Evolutionary conservation across 1,140 invertebrate species (phyloP), one percentile per base, ranked within the genome.

Genomic region (Hestina assimilis): DNA sequence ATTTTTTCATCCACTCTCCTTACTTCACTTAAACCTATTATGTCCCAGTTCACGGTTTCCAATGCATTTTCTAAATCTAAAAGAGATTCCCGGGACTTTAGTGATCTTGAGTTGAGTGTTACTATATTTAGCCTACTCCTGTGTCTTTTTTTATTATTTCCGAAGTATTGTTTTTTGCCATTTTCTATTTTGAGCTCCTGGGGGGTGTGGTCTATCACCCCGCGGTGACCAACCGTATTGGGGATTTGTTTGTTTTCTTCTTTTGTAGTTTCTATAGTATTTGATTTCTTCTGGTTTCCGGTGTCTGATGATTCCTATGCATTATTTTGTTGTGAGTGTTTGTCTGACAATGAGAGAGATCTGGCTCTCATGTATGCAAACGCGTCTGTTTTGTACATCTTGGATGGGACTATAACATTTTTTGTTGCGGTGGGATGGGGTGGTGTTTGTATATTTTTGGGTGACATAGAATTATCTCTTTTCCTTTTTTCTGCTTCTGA

Each of bases 21-120:
- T 20, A 65, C 26, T 20, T 65, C 59, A 11, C 57, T 62, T 7
- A 65, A 53, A 7, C 51, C 62, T 20, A 63, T 17, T 3, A 67
- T 51, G 11, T 70, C 55, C 31, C 50, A 66, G 19, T 63, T 63
- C 41, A 69, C 57, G n/a, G 62, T 33, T 3, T 45, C 7, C 33
- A 65, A 23, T 7, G 59, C 63, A 41, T 29, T 51, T 70, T 66
- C 61, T 28, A 66, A 15, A 63, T 63, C 52, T 57, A 41, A 14
- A 23, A 43, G 19, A 33, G 29, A 55, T 29, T 63, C 53, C 24
- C 42, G 14, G 42, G 61, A 59, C 63, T 53, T 41, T 50, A 57
- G 19, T 24, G 59, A 47, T 11, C 53, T 26, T 5, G 55, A 46
- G 47, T 62, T 45, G 31, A 63, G 24, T 29, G 52, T 64, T 26